Percentiles rank a stretch among this genome's conserved stretches.
phyloP scores from a whole-genome alignment of 1,140 invertebrate genomes.

The Paralvinella palmiformis region DNA sequence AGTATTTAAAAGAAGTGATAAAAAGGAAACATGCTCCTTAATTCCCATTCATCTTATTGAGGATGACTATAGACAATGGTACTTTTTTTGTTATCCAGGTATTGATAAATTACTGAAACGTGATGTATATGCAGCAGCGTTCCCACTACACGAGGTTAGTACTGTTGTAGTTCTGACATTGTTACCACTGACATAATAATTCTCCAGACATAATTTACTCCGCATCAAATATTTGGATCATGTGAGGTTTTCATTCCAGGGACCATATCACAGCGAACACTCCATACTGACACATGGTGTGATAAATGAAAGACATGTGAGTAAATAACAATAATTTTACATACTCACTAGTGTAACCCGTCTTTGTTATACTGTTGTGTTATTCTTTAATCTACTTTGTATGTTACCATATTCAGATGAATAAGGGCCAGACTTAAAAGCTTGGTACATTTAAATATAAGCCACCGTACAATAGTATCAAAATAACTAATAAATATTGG shows the following conservation, averaged over 20 bases:
- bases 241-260: background rate
- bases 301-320: background rate
- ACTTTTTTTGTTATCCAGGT: background rate
- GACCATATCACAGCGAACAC: background rate
- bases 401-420: no score
- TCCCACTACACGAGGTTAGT: conserved; percentile 13
- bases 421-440: no score
- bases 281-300: background rate
- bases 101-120: conserved; percentile 7
- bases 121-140: conserved; percentile 1
- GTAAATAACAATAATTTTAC: background rate
- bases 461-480: no score
- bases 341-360: no score
- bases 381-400: no score
- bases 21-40: background rate
- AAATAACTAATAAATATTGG: no score
- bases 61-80: background rate
- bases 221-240: background rate
- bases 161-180: background rate
- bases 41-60: background rate
- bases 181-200: background rate
- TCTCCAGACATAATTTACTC: background rate
- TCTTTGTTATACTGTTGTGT: no score
- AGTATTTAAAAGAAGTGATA: background rate
- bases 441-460: no score